Base-by-base conservation (phyloP, 2,888 invertebrate genomes). In the Drosophila mulleri region DNA sequence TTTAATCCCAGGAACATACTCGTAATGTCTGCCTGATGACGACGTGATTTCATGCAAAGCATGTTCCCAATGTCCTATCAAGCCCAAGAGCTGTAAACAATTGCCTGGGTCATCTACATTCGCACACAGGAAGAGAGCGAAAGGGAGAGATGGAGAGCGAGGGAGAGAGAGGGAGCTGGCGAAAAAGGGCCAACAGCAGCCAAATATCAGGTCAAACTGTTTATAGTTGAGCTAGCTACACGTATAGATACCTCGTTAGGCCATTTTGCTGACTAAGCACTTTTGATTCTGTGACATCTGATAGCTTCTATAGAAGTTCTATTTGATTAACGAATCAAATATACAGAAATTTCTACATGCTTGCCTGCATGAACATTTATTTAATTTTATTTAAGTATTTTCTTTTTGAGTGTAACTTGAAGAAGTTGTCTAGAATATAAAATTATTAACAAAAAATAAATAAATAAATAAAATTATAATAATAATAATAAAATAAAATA, bases 1-100 rank as follows among this genome's bases (percentile, higher is more conserved):
- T 87, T 88, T 88, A 88, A 88, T 87, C 88, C 86, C 88, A 80
- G 71, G 83, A 83, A 87, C 83, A 77, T 58, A 74, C 70, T 78
- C 78, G 77, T 77, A 88, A 87, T 88, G 83, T 86, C 77, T 70
- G 88, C 78, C 82, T 86, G 86, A 87, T 87, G 86, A 83, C 86
- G 88, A 88, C 88, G 86, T 87, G 86, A 87, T 87, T 88, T 86
- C 86, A 86, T 86, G 86, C 88, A 88, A 85, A 86, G 80, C 86
- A 86, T 86, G 83, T 88, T 62, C 67, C 82, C 75, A 69, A 72
- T 61, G 70, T 59, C 62, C 75, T 65, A 72, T 69, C 72, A 69
- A 57, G 72, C 77, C 77, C 83, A 83, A 88, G 80, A 81, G 83
- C 86, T 88, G 85, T 88, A 86, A 85, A 88, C 88, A 86, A 86